A percentile compares a stretch with the other conserved stretches of the same genome.
These are phyloP conservation scores for Scortum barcoo DNA, from an alignment of 2,113 vertebrate genomes.

Conservation along the genomic window DNA sequence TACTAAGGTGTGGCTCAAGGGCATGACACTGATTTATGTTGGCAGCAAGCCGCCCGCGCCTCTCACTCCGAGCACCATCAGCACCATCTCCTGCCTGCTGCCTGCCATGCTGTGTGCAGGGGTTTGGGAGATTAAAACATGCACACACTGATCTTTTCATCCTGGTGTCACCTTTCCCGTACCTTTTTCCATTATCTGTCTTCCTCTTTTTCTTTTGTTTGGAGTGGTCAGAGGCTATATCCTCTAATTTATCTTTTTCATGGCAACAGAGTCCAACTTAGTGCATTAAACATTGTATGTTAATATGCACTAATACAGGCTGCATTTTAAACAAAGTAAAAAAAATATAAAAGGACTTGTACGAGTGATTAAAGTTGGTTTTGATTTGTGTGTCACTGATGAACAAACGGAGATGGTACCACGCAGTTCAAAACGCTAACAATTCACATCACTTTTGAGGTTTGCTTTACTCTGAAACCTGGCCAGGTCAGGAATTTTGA, in stretches of 20 bases:
- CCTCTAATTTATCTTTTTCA: conserved; percentile 14
- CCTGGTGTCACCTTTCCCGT: conserved; percentile 51
- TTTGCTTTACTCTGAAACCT: conserved; percentile 4
- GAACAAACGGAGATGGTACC: background rate
- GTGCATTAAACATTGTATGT: background rate
- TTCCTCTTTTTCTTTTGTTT: background rate
- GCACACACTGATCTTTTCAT: conserved; percentile 46
- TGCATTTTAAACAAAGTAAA: conserved; percentile 20
- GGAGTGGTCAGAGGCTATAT: background rate
- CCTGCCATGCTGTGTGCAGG: conserved; percentile 27
- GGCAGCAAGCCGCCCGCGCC: conserved; percentile 50
- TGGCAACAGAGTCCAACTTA: background rate
- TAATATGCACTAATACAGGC: background rate
- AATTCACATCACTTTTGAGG: background rate
- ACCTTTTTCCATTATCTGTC: conserved; percentile 36
- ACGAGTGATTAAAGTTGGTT: conserved; percentile 18
- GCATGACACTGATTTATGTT: conserved; percentile 66
- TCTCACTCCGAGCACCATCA: conserved; percentile 32
- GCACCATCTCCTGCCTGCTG: conserved; percentile 39
- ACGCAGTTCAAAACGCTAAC: background rate
- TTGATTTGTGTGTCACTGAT: conserved; percentile 7
- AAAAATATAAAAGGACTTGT: background rate
- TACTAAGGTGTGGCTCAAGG: conserved; percentile 59
- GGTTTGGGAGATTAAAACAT: conserved; percentile 55
- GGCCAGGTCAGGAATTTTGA: background rate